phyloP scores from a whole-genome alignment of 2,888 invertebrate species.

The Parasteatoda lunata region DNA sequence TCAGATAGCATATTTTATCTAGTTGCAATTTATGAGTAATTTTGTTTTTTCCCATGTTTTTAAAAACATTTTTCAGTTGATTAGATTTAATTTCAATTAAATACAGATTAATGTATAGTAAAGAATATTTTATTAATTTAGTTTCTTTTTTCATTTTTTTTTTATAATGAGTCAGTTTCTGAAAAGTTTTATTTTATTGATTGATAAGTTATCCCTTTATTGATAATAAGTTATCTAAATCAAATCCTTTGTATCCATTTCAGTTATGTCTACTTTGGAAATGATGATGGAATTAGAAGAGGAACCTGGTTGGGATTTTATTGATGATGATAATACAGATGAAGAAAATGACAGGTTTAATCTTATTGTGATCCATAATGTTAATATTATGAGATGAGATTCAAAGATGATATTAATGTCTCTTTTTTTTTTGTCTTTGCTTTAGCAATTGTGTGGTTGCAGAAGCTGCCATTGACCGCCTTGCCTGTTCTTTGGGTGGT shows the following conservation, averaged over 20 bases:
- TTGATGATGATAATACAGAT: slow-evolving; percentile 83
- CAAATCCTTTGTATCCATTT: slow-evolving; percentile 72
- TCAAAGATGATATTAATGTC: no score
- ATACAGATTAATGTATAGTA: neutral
- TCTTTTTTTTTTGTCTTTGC: neutral
- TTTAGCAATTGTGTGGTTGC: slow-evolving; percentile 92
- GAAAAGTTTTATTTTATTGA: slow-evolving; percentile 4
- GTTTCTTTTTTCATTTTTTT: neutral
- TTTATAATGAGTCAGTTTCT: neutral
- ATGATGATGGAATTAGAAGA: slow-evolving; percentile 97
- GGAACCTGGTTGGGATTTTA: slow-evolving; percentile 89
- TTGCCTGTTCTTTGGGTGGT: slow-evolving; percentile 97
- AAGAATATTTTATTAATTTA: neutral
- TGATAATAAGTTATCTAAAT: no score
- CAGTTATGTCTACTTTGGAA: slow-evolving; percentile 87
- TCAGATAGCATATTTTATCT: no score
- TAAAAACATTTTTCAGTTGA: neutral
- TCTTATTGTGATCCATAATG: neutral
- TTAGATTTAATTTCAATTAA: slow-evolving; percentile 1
- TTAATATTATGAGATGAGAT: slow-evolving; percentile 64
- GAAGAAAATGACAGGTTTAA: slow-evolving; percentile 88
- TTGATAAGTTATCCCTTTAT: no score
- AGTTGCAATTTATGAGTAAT: slow-evolving; percentile 73
- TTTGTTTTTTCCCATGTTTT: slow-evolving; percentile 5
- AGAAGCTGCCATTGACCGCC: slow-evolving; percentile 95